Percentiles rank a stretch among this genome's conserved stretches.
Evolutionary conservation across 2,113 vertebrate genomes (phyloP).

Genomic region (Scomber japonicus): DNA sequence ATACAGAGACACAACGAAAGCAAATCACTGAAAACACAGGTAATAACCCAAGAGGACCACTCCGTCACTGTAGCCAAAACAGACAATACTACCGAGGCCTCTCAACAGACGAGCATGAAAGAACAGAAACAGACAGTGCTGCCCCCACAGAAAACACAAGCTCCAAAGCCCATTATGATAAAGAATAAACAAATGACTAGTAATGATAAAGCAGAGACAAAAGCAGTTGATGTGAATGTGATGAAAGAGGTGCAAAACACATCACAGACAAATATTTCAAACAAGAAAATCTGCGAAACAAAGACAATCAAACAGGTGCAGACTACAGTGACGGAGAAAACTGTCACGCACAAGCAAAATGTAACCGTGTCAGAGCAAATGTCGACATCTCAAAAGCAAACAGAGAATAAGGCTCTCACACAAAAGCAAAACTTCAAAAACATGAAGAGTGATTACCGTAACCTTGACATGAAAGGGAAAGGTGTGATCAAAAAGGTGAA

Average conservation of each 20-base stretch:
- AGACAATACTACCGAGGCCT: conserved; percentile 63
- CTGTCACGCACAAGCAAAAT: conserved; percentile 49
- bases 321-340: conserved; percentile 68
- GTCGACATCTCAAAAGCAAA: conserved; percentile 57
- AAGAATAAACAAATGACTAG: conserved; percentile 70
- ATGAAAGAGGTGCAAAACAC: conserved; percentile 62
- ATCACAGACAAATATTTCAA: conserved; percentile 64
- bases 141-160: conserved; percentile 70
- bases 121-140: conserved; percentile 69
- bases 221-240: conserved; percentile 53
- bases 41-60: conserved; percentile 77
- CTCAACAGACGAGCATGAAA: conserved; percentile 71
- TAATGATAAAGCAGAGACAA: conserved; percentile 69
- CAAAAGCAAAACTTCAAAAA: conserved; percentile 76
- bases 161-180: conserved; percentile 64
- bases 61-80: conserved; percentile 71
- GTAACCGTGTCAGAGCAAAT: conserved; percentile 37
- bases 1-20: conserved; percentile 68
- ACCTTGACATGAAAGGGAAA: conserved; percentile 66
- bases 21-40: conserved; percentile 77
- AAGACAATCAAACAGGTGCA: conserved; percentile 77
- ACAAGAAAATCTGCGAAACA: conserved; percentile 67
- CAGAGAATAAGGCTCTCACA: conserved; percentile 42
- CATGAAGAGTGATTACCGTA: conserved; percentile 58
- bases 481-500: conserved; percentile 75